A percentile compares a stretch with the other conserved stretches of the same genome.
Evolutionary conservation across 2,888 invertebrate genomes (phyloP).

Genomic region (Nomada flava): DNA sequence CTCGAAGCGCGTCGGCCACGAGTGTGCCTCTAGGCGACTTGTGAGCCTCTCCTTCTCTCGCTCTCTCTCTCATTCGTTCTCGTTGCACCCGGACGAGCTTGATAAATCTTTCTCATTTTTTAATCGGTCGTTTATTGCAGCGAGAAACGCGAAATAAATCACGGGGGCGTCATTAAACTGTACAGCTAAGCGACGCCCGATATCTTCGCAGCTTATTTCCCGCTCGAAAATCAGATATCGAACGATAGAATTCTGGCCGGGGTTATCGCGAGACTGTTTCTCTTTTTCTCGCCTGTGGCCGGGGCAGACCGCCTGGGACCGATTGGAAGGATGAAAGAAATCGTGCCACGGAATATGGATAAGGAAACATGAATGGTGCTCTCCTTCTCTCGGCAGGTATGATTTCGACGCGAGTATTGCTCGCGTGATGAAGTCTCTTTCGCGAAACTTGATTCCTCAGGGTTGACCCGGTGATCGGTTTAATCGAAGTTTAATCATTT

Average conservation of each 20-base stretch:
- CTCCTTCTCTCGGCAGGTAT: not conserved
- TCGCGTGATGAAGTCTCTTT: not conserved
- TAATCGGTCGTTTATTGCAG: conserved; percentile 65
- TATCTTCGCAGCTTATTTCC: conserved; percentile 34
- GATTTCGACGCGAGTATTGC: conserved; percentile 1
- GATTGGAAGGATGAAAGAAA: not conserved
- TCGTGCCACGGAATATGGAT: conserved; percentile 1
- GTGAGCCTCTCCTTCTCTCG: not conserved
- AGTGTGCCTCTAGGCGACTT: conserved; percentile 65
- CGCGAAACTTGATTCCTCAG: not conserved
- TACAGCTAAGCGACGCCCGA: conserved; percentile 45
- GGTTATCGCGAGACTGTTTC: conserved; percentile 30
- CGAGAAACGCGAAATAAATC: conserved; percentile 64
- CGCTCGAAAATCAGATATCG: conserved; percentile 58
- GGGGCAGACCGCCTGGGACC: conserved; percentile 6
- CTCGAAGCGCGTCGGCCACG: conserved; percentile 55
- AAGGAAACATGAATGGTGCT: conserved; percentile 25
- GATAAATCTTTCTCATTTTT: conserved; percentile 68
- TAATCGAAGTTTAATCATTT: not conserved
- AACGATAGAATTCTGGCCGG: conserved; percentile 22
- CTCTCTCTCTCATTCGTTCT: not conserved
- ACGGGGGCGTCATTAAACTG: conserved; percentile 56
- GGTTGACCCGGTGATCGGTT: not conserved
- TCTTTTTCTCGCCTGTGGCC: not conserved
- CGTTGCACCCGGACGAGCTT: conserved; percentile 37